phyloP scores from a whole-genome alignment of 2,888 invertebrate species.

The Scaptomyza flava region DNA sequence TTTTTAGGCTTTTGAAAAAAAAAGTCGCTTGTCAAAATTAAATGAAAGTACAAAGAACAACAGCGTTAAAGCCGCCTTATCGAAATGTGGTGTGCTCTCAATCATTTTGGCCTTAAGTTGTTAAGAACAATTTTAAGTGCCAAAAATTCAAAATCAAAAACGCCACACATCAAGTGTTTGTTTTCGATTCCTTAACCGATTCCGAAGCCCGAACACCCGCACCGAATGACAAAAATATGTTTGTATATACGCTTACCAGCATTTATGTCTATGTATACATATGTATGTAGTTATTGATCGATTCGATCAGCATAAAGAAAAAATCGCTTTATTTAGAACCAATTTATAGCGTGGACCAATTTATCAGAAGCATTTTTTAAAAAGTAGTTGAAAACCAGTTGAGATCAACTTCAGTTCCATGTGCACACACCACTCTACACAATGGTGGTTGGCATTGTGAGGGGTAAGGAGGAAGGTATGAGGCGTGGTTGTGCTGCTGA shows the following conservation, averaged over 20 bases:
- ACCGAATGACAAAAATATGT: constrained; percentile 64
- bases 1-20: constrained; percentile 27
- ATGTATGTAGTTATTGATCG: constrained; percentile 58
- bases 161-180: constrained; percentile 75
- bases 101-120: constrained; percentile 69
- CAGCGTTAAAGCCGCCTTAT: constrained; percentile 54
- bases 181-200: constrained; percentile 50
- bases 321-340: constrained; percentile 74
- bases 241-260: background rate
- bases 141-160: constrained; percentile 35
- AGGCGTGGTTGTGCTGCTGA: constrained; percentile 17
- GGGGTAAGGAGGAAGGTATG: constrained; percentile 6
- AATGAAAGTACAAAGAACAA: constrained; percentile 50
- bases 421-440: constrained; percentile 26
- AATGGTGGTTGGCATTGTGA: background rate
- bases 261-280: background rate
- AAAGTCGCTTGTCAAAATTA: constrained; percentile 63
- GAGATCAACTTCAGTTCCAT: constrained; percentile 75
- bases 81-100: constrained; percentile 58
- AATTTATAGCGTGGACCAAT: constrained; percentile 77
- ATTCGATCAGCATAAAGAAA: constrained; percentile 73
- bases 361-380: constrained; percentile 78
- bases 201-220: constrained; percentile 47
- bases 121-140: constrained; percentile 67
- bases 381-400: constrained; percentile 78